Evolutionary conservation across 37 sponge, comb jelly and placozoan species (phyloP).

Genomic region (Cladorhizidae sp.): DNA sequence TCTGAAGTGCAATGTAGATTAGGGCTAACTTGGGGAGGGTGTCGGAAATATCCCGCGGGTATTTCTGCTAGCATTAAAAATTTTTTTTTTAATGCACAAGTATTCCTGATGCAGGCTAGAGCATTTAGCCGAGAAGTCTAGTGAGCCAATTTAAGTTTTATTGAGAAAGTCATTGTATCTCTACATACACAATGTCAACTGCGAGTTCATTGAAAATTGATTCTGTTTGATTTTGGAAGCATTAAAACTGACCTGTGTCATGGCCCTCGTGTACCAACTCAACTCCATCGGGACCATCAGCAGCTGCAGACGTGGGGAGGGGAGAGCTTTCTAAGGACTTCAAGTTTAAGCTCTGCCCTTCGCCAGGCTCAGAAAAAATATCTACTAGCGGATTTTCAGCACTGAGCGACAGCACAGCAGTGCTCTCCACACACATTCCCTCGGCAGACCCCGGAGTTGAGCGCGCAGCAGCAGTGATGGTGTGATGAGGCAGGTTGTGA

Average conservation of each 20-base stretch:
- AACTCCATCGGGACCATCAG: neutral
- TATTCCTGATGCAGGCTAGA: no score
- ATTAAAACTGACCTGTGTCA: slow-evolving; percentile 4
- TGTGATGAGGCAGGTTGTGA: neutral
- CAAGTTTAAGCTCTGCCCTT: slow-evolving; percentile 1
- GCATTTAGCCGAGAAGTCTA: no score
- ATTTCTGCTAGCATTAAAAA: no score
- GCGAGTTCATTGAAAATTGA: no score
- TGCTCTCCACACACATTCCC: neutral
- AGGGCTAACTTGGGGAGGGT: no score
- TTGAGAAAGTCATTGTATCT: no score
- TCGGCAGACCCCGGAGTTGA: neutral
- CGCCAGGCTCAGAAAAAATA: slow-evolving; percentile 21
- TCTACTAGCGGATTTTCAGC: slow-evolving; percentile 26
- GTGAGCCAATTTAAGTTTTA: no score
- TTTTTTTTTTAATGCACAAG: no score
- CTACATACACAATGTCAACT: no score
- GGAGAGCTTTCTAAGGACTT: slow-evolving; percentile 18
- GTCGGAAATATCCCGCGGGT: no score
- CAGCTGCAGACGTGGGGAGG: slow-evolving; percentile 22
- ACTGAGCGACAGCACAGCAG: neutral
- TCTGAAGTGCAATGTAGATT: no score
- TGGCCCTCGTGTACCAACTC: neutral
- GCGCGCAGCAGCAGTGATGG: neutral
- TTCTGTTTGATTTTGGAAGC: no score